Conservation (phyloP, 2,113 vertebrate genomes). For the Bathybates hornii region DNA sequence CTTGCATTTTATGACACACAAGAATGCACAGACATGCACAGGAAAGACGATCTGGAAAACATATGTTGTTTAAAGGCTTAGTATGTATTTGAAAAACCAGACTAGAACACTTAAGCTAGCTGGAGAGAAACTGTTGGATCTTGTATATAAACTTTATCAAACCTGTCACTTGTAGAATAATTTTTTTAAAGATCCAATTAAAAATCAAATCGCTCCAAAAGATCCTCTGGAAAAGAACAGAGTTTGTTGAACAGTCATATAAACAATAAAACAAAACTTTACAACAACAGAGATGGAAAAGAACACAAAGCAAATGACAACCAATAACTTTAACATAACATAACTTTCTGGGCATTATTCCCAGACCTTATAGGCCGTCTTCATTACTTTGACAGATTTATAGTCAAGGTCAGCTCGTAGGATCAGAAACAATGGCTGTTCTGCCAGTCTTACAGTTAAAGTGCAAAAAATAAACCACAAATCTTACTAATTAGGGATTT, state of each 20-base stretch:
- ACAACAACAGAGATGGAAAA: not conserved
- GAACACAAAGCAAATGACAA: not conserved
- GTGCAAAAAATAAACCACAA: not conserved
- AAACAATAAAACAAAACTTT: not conserved
- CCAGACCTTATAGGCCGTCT: not conserved
- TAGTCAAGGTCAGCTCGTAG: accelerated
- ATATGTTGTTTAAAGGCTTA: accelerated
- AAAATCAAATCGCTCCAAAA: not conserved
- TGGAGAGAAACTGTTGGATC: not conserved
- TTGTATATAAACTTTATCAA: not conserved
- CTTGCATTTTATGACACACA: not conserved
- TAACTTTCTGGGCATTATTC: not conserved
- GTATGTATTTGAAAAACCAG: not conserved
- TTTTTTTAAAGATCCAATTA: not conserved
- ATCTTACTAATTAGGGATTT: not conserved
- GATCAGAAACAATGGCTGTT: not conserved
- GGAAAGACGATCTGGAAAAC: not conserved
- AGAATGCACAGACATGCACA: not conserved
- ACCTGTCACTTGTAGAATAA: not conserved
- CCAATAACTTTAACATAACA: not conserved
- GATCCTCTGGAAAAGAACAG: accelerated
- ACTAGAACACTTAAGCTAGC: not conserved
- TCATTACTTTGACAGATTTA: not conserved
- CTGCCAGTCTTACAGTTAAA: not conserved
- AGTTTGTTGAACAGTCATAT: not conserved